Evolutionary conservation across 2,797 vertebrate species (phyloP).

Genomic region (Neosalanx taihuensis): DNA sequence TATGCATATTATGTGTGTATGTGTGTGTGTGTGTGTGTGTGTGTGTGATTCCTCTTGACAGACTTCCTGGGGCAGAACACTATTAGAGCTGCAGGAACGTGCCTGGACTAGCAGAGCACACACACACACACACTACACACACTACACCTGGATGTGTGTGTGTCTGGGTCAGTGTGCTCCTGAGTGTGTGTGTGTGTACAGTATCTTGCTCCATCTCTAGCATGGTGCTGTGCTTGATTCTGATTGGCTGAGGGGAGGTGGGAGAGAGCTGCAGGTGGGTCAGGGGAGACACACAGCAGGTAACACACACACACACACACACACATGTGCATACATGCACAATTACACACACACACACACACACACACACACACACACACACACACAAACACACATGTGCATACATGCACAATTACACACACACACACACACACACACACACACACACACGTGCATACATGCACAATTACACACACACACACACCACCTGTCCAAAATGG

Average conservation of each 20-base stretch:
- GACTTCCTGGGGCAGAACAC: background rate
- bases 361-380: background rate
- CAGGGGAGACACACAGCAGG: background rate
- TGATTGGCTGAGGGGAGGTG: constrained; percentile 12
- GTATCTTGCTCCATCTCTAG: background rate
- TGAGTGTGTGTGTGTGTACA: background rate
- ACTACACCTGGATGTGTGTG: background rate
- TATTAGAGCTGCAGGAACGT: background rate
- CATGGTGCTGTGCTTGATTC: background rate
- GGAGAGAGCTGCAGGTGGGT: background rate
- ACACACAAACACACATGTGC: background rate
- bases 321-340: background rate
- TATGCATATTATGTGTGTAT: too few relatives aligned
- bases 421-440: background rate
- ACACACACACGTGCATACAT: background rate
- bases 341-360: background rate
- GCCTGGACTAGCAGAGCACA: background rate
- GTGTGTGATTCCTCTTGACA: constrained; percentile 4
- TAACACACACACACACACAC: background rate
- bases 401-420: background rate
- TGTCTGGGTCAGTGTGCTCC: background rate
- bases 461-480: background rate
- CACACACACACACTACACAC: background rate
- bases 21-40: too few relatives aligned
- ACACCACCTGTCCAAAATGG: background rate